Evolutionary conservation across 2,888 invertebrate genomes (phyloP).

Genomic region (Troides aeacus): DNA sequence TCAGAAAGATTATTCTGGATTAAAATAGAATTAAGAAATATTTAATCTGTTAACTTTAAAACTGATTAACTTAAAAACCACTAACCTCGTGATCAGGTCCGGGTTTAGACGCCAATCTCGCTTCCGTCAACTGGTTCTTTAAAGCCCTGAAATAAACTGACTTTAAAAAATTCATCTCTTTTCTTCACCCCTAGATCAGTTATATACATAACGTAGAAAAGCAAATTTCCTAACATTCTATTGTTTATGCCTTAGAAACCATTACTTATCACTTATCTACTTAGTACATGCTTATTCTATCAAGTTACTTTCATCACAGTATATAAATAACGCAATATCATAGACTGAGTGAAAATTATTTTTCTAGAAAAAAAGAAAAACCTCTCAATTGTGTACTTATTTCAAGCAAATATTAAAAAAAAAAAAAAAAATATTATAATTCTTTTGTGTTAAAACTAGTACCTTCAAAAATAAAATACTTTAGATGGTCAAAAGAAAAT

Average conservation of each 20-base stretch:
- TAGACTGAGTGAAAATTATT: no score
- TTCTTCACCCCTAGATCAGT: neutral
- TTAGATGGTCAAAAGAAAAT: no score
- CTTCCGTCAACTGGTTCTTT: constrained; percentile 84
- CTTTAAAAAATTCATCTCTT: constrained; percentile 8
- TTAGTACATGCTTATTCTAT: neutral
- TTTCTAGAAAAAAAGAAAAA: no score
- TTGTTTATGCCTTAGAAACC: neutral
- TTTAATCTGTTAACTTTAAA: neutral
- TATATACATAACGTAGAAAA: neutral
- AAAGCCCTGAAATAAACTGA: constrained; percentile 71
- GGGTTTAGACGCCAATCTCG: constrained; percentile 86
- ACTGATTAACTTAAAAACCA: constrained; percentile 32
- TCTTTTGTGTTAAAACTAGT: no score
- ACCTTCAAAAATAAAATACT: no score
- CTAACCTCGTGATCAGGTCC: constrained; percentile 97
- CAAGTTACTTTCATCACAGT: neutral
- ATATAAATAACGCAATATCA: no score
- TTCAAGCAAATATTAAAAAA: no score
- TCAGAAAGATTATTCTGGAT: neutral
- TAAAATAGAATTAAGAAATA: neutral
- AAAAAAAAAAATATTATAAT: no score
- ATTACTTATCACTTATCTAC: neutral
- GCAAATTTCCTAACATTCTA: neutral
- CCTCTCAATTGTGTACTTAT: no score